Conservation (phyloP, 2,797 vertebrate species). For the Oophaga sylvatica region DNA sequence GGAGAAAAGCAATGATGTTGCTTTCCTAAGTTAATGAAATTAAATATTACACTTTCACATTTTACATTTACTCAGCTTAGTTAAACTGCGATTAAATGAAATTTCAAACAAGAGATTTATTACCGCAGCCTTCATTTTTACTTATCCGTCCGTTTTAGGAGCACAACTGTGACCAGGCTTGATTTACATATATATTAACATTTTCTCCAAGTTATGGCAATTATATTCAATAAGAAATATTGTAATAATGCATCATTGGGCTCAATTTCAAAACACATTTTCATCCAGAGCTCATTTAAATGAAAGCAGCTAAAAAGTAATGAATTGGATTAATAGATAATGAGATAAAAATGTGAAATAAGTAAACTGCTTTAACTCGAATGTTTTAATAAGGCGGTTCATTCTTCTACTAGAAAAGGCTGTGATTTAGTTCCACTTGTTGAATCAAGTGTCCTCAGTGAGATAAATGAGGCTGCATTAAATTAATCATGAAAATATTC, state of each 20-base stretch:
- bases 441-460: neutral
- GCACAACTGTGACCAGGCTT: conserved; percentile 45
- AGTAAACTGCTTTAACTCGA: conserved; percentile 10
- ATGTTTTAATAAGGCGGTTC: conserved; percentile 20
- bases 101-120: conserved; percentile 49
- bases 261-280: conserved; percentile 41
- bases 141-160: conserved; percentile 32
- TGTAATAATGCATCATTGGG: conserved; percentile 50
- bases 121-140: conserved; percentile 18
- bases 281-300: conserved; percentile 24
- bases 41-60: conserved; percentile 11
- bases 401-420: neutral
- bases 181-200: conserved; percentile 59
- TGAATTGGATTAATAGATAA: conserved; percentile 43
- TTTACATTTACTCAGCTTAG: conserved; percentile 40
- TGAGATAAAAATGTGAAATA: conserved; percentile 37
- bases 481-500: neutral
- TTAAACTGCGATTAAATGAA: conserved; percentile 46
- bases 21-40: conserved; percentile 6
- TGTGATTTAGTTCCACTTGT: neutral
- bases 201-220: conserved; percentile 50
- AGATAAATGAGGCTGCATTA: neutral
- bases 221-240: conserved; percentile 53
- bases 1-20: neutral
- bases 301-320: conserved; percentile 46